Evolutionary conservation across 2,797 vertebrate species (phyloP).

Genomic region (Falco rusticolus): DNA sequence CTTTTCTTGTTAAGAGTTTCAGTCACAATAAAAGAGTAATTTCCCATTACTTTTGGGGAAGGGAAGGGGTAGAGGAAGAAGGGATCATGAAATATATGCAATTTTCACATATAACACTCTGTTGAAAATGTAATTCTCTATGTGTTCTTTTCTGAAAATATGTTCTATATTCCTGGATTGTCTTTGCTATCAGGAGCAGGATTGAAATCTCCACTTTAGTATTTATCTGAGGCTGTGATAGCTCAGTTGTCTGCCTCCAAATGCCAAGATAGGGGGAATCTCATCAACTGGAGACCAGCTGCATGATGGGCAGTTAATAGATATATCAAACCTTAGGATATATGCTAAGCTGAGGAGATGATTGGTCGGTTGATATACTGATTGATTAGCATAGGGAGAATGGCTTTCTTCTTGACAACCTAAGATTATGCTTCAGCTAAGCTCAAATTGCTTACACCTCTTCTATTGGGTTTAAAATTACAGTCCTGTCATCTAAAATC

Average conservation of each 20-base stretch:
- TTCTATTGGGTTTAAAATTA: slow-evolving; percentile 97
- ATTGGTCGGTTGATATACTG: slow-evolving; percentile 91
- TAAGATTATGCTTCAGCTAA: slow-evolving; percentile 94
- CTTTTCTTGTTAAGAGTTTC: slow-evolving; percentile 41
- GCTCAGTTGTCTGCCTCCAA: slow-evolving; percentile 94
- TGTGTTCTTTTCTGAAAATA: slow-evolving; percentile 74
- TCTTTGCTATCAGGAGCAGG: slow-evolving; percentile 87
- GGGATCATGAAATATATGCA: slow-evolving; percentile 67
- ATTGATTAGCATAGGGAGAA: slow-evolving; percentile 98
- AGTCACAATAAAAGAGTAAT: slow-evolving; percentile 52
- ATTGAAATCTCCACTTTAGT: slow-evolving; percentile 95
- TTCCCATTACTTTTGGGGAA: slow-evolving; percentile 42
- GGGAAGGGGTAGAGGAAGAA: not conserved
- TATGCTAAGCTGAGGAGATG: slow-evolving; percentile 93
- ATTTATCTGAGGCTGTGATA: slow-evolving; percentile 97
- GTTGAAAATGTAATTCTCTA: slow-evolving; percentile 76
- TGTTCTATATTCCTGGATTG: slow-evolving; percentile 84
- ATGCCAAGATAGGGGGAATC: slow-evolving; percentile 92
- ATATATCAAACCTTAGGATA: slow-evolving; percentile 96
- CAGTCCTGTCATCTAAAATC: slow-evolving; percentile 95
- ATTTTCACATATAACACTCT: slow-evolving; percentile 58
- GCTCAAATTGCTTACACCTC: slow-evolving; percentile 93
- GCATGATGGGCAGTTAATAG: slow-evolving; percentile 96
- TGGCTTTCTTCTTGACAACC: slow-evolving; percentile 95
- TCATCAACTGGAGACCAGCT: slow-evolving; percentile 86